These are phyloP conservation scores for Scartelaos histophorus DNA, from an alignment of 2,113 vertebrate genomes.

Conservation along the genomic window DNA sequence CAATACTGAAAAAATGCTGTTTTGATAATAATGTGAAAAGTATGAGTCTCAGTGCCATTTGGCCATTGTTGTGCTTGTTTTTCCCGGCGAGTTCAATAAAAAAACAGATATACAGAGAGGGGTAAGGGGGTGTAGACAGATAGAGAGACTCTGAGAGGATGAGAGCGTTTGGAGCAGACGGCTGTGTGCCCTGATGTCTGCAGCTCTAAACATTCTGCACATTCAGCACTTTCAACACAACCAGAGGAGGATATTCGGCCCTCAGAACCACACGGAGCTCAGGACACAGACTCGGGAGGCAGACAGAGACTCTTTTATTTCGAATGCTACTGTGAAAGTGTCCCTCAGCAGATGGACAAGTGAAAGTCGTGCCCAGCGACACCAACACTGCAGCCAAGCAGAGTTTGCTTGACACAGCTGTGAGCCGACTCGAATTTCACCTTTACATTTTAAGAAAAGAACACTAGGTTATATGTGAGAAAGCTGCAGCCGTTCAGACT, in stretches of 20 bases:
- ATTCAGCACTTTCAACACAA: background rate
- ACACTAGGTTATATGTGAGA: too few species aligned
- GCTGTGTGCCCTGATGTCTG: background rate
- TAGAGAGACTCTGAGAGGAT: background rate
- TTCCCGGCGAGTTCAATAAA: background rate
- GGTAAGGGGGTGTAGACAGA: background rate
- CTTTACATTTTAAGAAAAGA: too few species aligned
- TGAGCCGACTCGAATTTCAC: too few species aligned
- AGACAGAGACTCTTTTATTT: too few species aligned
- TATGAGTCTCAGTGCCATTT: background rate
- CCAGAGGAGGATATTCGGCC: background rate
- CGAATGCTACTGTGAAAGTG: too few species aligned
- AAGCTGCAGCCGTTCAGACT: too few species aligned
- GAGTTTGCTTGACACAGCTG: too few species aligned
- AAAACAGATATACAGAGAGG: background rate
- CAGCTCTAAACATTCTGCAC: background rate
- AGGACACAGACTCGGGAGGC: background rate
- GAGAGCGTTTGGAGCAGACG: background rate
- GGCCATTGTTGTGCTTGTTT: background rate
- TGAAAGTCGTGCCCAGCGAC: too few species aligned
- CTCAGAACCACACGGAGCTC: background rate
- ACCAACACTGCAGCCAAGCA: too few species aligned
- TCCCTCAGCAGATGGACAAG: too few species aligned
- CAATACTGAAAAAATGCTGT: background rate
- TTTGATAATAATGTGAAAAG: background rate